Conservation (phyloP, 2,113 vertebrate genomes). For the Petromus typicus region DNA sequence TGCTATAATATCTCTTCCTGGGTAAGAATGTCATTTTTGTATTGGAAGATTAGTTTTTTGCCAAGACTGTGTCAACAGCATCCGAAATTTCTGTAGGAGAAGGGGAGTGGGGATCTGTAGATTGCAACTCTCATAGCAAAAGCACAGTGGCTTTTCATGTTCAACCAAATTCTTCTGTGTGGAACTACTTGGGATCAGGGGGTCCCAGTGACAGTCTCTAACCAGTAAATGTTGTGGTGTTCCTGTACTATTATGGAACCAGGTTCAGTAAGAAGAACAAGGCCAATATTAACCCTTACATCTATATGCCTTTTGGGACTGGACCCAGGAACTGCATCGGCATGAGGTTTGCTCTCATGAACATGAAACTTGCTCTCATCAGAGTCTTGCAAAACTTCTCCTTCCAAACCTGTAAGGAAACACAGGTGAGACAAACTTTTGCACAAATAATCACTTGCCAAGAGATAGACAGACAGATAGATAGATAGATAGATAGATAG, state of each 20-base stretch:
- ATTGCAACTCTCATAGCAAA: neutral
- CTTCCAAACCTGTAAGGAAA: constrained; percentile 87
- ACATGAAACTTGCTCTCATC: constrained; percentile 87
- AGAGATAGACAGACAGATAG: too few species aligned
- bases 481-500: too few species aligned
- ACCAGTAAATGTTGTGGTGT: neutral
- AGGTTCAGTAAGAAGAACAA: neutral
- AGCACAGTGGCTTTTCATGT: neutral
- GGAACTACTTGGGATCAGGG: neutral
- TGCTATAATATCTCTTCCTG: neutral
- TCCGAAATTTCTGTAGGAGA: neutral
- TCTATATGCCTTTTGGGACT: constrained; percentile 85
- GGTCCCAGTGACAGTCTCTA: neutral
- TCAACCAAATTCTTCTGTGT: neutral
- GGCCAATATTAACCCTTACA: neutral
- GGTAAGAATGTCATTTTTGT: neutral
- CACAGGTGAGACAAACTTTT: constrained; percentile 81
- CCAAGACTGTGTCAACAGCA: neutral
- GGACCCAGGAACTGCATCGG: constrained; percentile 88
- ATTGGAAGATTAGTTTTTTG: constrained; percentile 44
- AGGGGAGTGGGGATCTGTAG: neutral
- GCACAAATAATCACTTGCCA: neutral
- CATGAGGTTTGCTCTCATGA: constrained; percentile 78
- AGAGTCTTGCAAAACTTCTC: constrained; percentile 68
- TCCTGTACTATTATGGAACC: neutral